Evolutionary conservation across 2,888 invertebrate genomes (phyloP).

Genomic region (Germaria angustata): DNA sequence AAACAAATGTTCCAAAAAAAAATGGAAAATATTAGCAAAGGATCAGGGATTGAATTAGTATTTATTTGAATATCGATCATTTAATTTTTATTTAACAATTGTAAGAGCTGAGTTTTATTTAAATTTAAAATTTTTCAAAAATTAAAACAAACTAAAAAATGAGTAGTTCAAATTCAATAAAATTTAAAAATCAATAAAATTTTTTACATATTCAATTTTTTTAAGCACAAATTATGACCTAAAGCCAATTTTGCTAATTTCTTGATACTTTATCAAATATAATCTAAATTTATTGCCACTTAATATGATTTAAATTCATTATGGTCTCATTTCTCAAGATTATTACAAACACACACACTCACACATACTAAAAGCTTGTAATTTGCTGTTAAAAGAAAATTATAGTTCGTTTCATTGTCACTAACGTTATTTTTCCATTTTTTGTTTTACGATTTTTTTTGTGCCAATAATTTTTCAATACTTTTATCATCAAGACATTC

Average conservation of each 20-base stretch:
- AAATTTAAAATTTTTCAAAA: too few species aligned
- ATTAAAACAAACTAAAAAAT: too few species aligned
- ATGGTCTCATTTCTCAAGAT: not conserved
- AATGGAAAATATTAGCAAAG: too few species aligned
- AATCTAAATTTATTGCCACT: conserved; percentile 22
- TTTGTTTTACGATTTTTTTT: not conserved
- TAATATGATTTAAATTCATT: conserved; percentile 4
- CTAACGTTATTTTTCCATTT: not conserved
- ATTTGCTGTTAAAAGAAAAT: not conserved
- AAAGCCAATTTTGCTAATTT: not conserved
- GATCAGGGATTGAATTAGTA: too few species aligned
- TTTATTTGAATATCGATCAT: too few species aligned
- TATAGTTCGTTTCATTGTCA: conserved; percentile 8
- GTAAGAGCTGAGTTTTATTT: too few species aligned
- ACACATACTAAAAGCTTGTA: not conserved
- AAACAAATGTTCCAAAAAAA: too few species aligned
- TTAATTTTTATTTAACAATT: too few species aligned
- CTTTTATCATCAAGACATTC: conserved; percentile 2
- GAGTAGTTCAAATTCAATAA: too few species aligned
- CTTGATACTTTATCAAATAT: not conserved
- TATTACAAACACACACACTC: not conserved
- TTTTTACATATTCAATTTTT: too few species aligned
- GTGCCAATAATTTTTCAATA: not conserved
- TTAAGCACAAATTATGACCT: not conserved
- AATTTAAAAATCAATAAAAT: too few species aligned